A percentile compares a stretch with the other conserved stretches of the same genome.
Conservation (phyloP, 2,888 invertebrate genomes). For the Heliconius hortense region DNA sequence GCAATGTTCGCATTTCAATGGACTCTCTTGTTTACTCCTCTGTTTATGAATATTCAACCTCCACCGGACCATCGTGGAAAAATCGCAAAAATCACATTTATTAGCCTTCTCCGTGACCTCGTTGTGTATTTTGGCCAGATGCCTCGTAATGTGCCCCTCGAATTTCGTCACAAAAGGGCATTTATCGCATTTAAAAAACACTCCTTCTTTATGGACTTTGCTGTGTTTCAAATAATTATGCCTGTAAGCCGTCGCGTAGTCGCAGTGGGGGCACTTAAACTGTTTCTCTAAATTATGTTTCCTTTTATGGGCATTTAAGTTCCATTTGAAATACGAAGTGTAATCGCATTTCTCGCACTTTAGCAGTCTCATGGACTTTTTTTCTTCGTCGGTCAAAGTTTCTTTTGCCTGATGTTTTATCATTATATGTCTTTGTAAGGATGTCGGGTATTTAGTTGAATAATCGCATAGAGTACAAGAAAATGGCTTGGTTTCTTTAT, state of each 20-base stretch:
- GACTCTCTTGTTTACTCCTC: constrained; percentile 51
- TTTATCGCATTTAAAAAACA: constrained; percentile 57
- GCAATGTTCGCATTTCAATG: constrained; percentile 56
- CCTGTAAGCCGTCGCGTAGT: constrained; percentile 48
- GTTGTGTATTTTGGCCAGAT: constrained; percentile 63
- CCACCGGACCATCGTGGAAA: constrained; percentile 60
- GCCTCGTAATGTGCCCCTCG: constrained; percentile 63
- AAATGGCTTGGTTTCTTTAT: constrained; percentile 52
- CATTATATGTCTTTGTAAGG: constrained; percentile 54
- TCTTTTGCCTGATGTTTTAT: constrained; percentile 53
- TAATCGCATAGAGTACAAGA: constrained; percentile 56
- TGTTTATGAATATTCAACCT: constrained; percentile 61
- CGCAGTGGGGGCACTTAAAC: constrained; percentile 50
- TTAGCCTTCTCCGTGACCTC: constrained; percentile 57
- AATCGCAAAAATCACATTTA: constrained; percentile 61
- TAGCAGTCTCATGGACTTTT: constrained; percentile 32
- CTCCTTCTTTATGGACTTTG: constrained; percentile 46
- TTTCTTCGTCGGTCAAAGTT: constrained; percentile 33
- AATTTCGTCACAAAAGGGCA: constrained; percentile 61
- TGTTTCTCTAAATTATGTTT: constrained; percentile 53
- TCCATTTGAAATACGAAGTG: constrained; percentile 49
- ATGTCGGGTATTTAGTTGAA: constrained; percentile 56
- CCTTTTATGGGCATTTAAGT: constrained; percentile 52
- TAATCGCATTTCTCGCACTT: constrained; percentile 52
- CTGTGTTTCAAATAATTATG: constrained; percentile 49